Base-by-base conservation (phyloP, 1,140 invertebrate genomes). In the Ceratosolen solmsi region DNA sequence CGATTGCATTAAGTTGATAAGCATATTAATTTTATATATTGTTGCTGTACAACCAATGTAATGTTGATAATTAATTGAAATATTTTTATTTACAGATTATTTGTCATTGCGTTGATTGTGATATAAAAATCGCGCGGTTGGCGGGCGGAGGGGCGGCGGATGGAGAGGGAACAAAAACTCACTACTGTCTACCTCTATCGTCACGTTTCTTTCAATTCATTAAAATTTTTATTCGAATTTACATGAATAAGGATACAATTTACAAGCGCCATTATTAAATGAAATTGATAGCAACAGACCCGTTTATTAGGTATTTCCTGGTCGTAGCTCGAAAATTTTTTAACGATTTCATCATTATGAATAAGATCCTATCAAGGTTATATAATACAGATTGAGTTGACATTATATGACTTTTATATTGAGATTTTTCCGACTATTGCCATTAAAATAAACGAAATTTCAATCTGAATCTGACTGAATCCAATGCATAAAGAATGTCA, bases 381-480 rank as follows among this genome's bases (percentile, higher is more conserved):
- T 8, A 3, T 17, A 65, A 36, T 7, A 13, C 17, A 33, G 30
- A 65, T 36, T 0, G 17, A 65, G 5, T 36, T 65, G 60, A 30
- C 54, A 56, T 25, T 56, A n/a, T n/a, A 3, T 22, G 20, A 25
- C 58, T 60, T 30, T 60, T 4, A 60, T 60, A 30, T 30, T 13
- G 9, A 9, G n/a, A 60, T 22, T 65, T 36, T 65, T 65, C 15
- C 30, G 36, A 17, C 30, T 20, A 65, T 8, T 20, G 17, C 2
- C 17, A 65, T 65, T 2, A 65, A 65, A 65, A 65, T 65, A 65
- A 65, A 65, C 60, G 30, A 65, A 36, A 65, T 36, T 36, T 3
- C 17, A 36, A 17, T 65, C 30, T 46, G 41, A 46, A 46, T 46
- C 13, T 46, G 5, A 46, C 13, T 46, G 13, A 46, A 46, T 46